Evolutionary conservation across 2,888 invertebrate species (phyloP).

Genomic region (Hirudinaria manillensis): DNA sequence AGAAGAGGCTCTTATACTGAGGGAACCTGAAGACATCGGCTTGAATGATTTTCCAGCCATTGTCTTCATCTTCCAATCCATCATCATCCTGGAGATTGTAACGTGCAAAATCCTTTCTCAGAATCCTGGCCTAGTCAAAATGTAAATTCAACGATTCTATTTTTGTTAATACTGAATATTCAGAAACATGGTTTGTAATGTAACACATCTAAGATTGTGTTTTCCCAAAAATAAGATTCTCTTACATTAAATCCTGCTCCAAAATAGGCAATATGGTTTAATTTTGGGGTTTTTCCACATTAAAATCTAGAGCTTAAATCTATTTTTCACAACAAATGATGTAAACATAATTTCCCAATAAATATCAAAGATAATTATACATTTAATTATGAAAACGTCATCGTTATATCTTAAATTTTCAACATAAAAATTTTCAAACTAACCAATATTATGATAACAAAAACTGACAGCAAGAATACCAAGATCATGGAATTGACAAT

Average conservation of each 20-base stretch:
- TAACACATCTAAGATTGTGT: not conserved
- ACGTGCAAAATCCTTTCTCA: constrained; percentile 57
- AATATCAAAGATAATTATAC: not conserved
- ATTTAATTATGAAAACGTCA: not conserved
- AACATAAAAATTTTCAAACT: no score
- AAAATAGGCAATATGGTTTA: no score
- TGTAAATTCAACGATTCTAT: not conserved
- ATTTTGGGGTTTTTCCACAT: not conserved
- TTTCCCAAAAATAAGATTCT: not conserved
- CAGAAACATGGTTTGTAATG: no score
- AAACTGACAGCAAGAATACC: constrained; percentile 57
- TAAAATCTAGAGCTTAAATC: not conserved
- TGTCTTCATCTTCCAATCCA: constrained; percentile 56
- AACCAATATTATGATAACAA: constrained; percentile 58
- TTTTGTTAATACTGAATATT: no score
- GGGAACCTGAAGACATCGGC: constrained; percentile 58
- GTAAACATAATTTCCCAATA: not conserved
- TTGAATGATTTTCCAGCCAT: constrained; percentile 59
- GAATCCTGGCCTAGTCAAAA: constrained; percentile 53
- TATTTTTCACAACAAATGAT: not conserved
- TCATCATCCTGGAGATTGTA: constrained; percentile 56
- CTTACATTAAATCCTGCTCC: not conserved
- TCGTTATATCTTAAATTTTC: not conserved
- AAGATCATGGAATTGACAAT: constrained; percentile 58
- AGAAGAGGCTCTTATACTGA: constrained; percentile 54